Conservation (phyloP, 1,140 invertebrate species). For the Trichoplusia ni region DNA sequence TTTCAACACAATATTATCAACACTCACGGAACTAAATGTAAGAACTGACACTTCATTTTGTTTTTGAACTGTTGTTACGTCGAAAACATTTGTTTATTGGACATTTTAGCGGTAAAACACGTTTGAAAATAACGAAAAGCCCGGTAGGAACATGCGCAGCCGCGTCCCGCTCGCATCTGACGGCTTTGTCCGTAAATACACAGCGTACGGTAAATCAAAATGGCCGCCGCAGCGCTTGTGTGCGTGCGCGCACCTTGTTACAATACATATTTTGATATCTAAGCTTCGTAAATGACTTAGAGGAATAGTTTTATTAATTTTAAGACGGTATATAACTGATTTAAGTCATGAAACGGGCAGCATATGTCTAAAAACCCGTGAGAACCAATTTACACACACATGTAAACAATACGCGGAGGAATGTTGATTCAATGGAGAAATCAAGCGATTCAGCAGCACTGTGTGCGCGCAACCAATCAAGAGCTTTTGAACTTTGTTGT, state of each 20-base stretch:
- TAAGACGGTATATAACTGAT: constrained; percentile 44
- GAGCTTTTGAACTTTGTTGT: constrained; percentile 70
- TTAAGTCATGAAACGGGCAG: constrained; percentile 56
- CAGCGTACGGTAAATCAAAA: constrained; percentile 79
- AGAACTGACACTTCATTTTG: constrained; percentile 80
- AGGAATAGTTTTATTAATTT: constrained; percentile 37
- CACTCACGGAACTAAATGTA: constrained; percentile 80
- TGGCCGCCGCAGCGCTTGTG: constrained; percentile 65
- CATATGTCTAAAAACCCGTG: constrained; percentile 54
- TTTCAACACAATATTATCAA: constrained; percentile 69
- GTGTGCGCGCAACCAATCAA: constrained; percentile 54
- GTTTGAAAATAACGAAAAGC: constrained; percentile 64
- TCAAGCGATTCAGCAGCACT: constrained; percentile 72
- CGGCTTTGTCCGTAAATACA: constrained; percentile 80
- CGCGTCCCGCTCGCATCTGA: constrained; percentile 80
- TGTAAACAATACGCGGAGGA: constrained; percentile 72
- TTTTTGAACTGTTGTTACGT: constrained; percentile 76
- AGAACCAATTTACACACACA: constrained; percentile 74
- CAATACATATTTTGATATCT: constrained; percentile 40
- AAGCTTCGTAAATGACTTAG: constrained; percentile 21
- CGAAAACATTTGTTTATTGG: constrained; percentile 62
- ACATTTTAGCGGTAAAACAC: constrained; percentile 80
- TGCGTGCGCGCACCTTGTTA: constrained; percentile 69
- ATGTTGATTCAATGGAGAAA: constrained; percentile 81
- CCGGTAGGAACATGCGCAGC: constrained; percentile 77